These are phyloP conservation scores for Typhlichthys subterraneus DNA, from an alignment of 2,797 vertebrate genomes.

Conservation along the genomic window DNA sequence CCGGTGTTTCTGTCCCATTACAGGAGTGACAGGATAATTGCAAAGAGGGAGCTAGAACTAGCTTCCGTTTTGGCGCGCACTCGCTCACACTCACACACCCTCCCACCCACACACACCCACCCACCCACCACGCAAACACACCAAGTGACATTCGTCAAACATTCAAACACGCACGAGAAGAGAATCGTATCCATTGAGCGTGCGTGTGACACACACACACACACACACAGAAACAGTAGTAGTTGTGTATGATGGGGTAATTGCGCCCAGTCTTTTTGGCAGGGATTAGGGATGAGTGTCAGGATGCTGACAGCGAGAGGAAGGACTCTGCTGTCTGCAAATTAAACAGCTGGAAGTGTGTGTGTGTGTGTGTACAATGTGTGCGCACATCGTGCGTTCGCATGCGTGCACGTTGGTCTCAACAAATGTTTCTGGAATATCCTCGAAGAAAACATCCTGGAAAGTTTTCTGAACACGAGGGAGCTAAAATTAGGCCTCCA, in stretches of 20 bases:
- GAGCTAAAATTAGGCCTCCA: slow-evolving; percentile 20
- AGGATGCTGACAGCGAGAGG: slow-evolving; percentile 60
- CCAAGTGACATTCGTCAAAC: not conserved
- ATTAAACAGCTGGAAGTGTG: slow-evolving; percentile 49
- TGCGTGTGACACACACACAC: slow-evolving; percentile 31
- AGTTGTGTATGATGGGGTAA: slow-evolving; percentile 66
- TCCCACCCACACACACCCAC: slow-evolving; percentile 19
- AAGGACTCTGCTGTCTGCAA: slow-evolving; percentile 66
- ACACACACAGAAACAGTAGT: slow-evolving; percentile 19
- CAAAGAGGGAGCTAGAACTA: slow-evolving; percentile 53
- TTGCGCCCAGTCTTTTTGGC: slow-evolving; percentile 67
- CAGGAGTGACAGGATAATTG: slow-evolving; percentile 68
- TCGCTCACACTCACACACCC: slow-evolving; percentile 19
- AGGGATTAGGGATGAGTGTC: slow-evolving; percentile 75
- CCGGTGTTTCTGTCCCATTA: slow-evolving; percentile 52
- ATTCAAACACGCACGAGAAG: slow-evolving; percentile 1
- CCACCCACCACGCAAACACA: not conserved
- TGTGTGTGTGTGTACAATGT: slow-evolving; percentile 28
- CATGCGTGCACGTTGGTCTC: not conserved
- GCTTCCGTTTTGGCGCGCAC: slow-evolving; percentile 41
- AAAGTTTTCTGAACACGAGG: slow-evolving; percentile 15
- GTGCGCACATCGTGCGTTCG: not conserved
- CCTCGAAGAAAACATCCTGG: slow-evolving; percentile 15
- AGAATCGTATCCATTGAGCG: slow-evolving; percentile 38
- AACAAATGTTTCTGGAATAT: slow-evolving; percentile 39